These are phyloP conservation scores for Taurulus bubalis DNA, from an alignment of 2,113 vertebrate genomes.

Conservation along the genomic window DNA sequence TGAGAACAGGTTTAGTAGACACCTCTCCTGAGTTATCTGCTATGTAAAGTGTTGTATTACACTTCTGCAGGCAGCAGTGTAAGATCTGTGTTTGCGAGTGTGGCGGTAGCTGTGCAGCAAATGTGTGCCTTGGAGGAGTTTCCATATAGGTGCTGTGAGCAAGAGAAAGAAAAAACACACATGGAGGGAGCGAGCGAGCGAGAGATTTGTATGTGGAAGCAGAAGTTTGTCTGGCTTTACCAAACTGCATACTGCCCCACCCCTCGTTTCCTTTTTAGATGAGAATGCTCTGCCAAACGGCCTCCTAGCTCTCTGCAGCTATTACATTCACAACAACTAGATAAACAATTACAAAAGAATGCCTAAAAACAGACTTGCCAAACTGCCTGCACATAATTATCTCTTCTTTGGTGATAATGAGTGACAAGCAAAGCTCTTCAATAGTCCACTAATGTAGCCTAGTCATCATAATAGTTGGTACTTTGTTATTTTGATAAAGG, in stretches of 20 bases:
- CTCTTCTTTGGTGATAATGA: neutral
- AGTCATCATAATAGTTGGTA: conserved; percentile 1
- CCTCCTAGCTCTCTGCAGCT: conserved; percentile 3
- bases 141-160: neutral
- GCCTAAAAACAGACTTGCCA: conserved; percentile 12
- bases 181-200: neutral
- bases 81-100: conserved; percentile 1
- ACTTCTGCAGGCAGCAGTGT: conserved; percentile 10
- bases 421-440: conserved; percentile 1
- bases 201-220: conserved; percentile 10
- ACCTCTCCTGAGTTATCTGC: neutral
- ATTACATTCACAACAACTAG: neutral
- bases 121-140: conserved; percentile 1
- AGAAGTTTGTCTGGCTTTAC: conserved; percentile 40
- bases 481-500: neutral
- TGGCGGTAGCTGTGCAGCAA: neutral
- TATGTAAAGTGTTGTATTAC: neutral
- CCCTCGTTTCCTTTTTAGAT: conserved; percentile 38
- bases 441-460: neutral
- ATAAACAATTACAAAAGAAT: neutral
- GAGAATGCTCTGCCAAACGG: conserved; percentile 8
- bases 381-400: conserved; percentile 10
- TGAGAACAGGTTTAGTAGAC: conserved; percentile 7
- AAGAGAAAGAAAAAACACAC: neutral
- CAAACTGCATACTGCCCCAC: conserved; percentile 41